phyloP scores from a whole-genome alignment of 2,888 invertebrate species.

The Girardia tigrina region DNA sequence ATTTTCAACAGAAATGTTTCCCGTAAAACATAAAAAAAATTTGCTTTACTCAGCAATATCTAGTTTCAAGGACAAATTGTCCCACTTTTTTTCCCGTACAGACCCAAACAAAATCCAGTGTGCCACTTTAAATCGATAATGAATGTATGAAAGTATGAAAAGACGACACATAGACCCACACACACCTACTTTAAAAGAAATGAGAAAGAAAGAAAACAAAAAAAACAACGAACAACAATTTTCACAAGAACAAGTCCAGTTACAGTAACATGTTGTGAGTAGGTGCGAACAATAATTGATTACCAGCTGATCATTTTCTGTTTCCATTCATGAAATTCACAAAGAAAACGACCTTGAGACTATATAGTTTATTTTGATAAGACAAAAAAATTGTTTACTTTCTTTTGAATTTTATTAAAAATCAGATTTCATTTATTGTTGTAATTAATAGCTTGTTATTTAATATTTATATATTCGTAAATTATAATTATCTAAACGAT shows the following conservation, averaged over 20 bases:
- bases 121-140: neutral
- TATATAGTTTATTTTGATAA: constrained; percentile 1
- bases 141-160: neutral
- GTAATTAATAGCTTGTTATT: neutral
- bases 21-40: no score
- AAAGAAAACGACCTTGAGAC: neutral
- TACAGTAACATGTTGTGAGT: constrained; percentile 18
- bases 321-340: neutral
- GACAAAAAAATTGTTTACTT: no score
- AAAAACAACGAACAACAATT: neutral
- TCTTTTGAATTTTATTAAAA: no score
- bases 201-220: neutral
- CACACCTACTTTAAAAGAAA: neutral
- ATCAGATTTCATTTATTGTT: neutral
- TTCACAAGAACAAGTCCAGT: no score
- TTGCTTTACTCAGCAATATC: neutral
- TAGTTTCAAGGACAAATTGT: neutral
- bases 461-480: neutral
- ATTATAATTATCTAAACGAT: neutral
- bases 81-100: no score
- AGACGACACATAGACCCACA: neutral
- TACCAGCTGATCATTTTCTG: constrained; percentile 23
- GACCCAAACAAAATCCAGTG: neutral
- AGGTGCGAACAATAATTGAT: neutral
- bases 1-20: no score